Base-by-base conservation (phyloP, 2,113 vertebrate genomes). In the Phrynocephalus versicolor region DNA sequence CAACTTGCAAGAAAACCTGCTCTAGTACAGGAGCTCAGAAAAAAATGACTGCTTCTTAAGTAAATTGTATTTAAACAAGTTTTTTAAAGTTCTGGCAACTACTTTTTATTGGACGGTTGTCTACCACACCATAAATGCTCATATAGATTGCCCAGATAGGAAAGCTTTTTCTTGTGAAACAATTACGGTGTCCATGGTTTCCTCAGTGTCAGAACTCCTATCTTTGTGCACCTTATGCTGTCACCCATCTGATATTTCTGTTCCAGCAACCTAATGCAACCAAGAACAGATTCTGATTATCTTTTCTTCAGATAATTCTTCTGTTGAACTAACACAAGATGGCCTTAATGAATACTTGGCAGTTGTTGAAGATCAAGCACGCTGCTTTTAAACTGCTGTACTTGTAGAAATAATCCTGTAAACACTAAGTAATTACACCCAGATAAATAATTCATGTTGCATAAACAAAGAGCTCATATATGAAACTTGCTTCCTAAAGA, bases 371-470 rank as follows among this genome's bases (percentile, higher is more conserved):
- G 88, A 92, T 89, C 90, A 91, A 93, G 91, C 86, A 80, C 81
- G 75, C 13, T 87, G 90, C 90, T 94, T 94, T 94, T 93, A 94
- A 90, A 93, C 85, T 85, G 89, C 93, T 89, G 89, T 85, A 70
- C 78, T 89, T 81, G 73, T 87, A 79, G 85, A 92, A 94, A 94
- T 93, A 90, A 92, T 92, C 92, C 91, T 93, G 71, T 87, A 85
- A 85, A 92, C 71, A 41, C 90, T 85, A 92, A 90, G 87, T 92
- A 93, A 95, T 93, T 89, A 91, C 89, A 91, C 75, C 15, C 37
- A 19, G 30, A 85, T 94, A 90, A 94, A 93, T 92, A 93, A 94
- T 89, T 75, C 67, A 85, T 88, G 79, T 79, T 83, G 82, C 90
- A 75, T 91, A 81, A 88, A 71, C 30, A 89, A 79, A 83, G 19